Conservation (phyloP, 2,888 invertebrate species). For the Archaeoteleia sp. region DNA sequence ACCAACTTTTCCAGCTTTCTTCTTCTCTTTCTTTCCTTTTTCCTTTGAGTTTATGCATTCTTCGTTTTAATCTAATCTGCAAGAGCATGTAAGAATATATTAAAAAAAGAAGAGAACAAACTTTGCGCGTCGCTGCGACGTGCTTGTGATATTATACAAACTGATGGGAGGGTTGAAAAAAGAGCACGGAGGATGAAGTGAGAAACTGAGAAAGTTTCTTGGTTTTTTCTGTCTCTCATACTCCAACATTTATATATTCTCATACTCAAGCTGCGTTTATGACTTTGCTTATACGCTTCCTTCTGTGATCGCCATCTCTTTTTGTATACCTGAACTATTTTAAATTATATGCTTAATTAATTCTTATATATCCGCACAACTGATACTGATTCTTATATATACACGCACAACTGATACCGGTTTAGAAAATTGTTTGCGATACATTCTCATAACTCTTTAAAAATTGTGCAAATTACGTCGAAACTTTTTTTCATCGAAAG, state of each 20-base stretch:
- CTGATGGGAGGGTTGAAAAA: conserved; percentile 36
- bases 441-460: no score
- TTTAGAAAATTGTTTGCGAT: no score
- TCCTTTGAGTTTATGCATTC: conserved; percentile 65
- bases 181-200: conserved; percentile 40
- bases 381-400: no score
- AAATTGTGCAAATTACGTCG: no score
- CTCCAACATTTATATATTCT: conserved; percentile 34
- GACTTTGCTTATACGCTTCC: conserved; percentile 9
- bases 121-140: conserved; percentile 64
- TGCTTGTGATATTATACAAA: conserved; percentile 68
- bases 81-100: conserved; percentile 74
- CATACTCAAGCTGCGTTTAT: conserved; percentile 18
- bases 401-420: no score
- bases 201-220: conserved; percentile 36
- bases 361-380: no score
- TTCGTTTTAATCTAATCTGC: conserved; percentile 74
- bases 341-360: not conserved
- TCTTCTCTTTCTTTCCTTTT: conserved; percentile 30
- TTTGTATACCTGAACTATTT: conserved; percentile 7
- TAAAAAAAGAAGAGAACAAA: conserved; percentile 66
- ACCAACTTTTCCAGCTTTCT: conserved; percentile 49
- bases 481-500: no score
- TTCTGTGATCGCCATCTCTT: conserved; percentile 20
- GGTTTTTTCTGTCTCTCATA: conserved; percentile 29